phyloP scores from a whole-genome alignment of 23 tunicate genomes.

The Halocynthia aurantium region DNA sequence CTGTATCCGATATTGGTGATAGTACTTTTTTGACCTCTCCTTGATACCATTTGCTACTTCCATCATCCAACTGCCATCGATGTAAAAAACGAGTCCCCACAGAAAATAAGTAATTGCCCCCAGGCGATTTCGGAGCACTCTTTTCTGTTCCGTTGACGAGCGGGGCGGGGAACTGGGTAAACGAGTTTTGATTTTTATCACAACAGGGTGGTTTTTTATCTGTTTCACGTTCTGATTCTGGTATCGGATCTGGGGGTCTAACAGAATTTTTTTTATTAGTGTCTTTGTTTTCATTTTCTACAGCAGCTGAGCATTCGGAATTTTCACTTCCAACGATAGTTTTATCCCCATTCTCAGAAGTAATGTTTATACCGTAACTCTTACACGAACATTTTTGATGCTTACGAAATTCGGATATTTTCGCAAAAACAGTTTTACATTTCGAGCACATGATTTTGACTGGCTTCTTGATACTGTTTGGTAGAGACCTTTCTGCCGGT shows the following conservation, averaged over 20 bases:
- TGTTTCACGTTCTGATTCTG: neutral
- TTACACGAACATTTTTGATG: slow-evolving; percentile 59
- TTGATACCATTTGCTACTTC: slow-evolving; percentile 65
- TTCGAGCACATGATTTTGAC: slow-evolving; percentile 29
- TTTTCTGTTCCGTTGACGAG: neutral
- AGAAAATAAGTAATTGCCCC: slow-evolving; percentile 6
- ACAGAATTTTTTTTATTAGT: neutral
- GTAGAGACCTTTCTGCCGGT: neutral
- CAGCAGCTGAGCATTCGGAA: slow-evolving; percentile 1
- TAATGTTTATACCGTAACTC: slow-evolving; percentile 11
- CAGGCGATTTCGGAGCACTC: neutral
- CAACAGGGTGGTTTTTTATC: neutral
- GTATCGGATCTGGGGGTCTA: neutral
- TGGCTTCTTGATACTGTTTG: neutral
- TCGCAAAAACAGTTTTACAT: slow-evolving; percentile 28
- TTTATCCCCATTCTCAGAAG: too few relatives aligned
- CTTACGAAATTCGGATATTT: slow-evolving; percentile 15
- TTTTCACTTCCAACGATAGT: slow-evolving; percentile 4
- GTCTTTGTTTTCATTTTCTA: slow-evolving; percentile 1
- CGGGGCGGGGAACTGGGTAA: neutral
- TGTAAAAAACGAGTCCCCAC: slow-evolving; percentile 63
- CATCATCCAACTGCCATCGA: slow-evolving; percentile 77
- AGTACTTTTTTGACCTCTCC: slow-evolving; percentile 38
- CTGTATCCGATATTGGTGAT: neutral
- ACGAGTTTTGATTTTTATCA: neutral